These are phyloP conservation scores for Pseudochaenichthys georgianus DNA, from an alignment of 2,797 vertebrate genomes.

Conservation along the genomic window DNA sequence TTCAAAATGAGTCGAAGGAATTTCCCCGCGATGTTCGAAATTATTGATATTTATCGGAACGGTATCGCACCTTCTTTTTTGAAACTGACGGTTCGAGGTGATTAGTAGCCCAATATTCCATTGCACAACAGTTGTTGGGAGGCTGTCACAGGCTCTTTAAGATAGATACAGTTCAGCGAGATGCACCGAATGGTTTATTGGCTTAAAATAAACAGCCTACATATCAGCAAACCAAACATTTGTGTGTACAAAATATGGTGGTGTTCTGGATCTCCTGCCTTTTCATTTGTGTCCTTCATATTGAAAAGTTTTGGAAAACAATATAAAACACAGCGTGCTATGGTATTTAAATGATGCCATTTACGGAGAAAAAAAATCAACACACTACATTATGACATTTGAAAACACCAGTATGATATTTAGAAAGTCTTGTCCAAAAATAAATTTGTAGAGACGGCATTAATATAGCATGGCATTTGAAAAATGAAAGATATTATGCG, in stretches of 20 bases:
- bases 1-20: too few species aligned
- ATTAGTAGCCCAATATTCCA: too few species aligned
- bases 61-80: too few species aligned
- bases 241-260: background rate
- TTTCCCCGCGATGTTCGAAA: too few species aligned
- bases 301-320: constrained; percentile 7
- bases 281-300: background rate
- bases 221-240: constrained; percentile 1
- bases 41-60: too few species aligned
- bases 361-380: constrained; percentile 43
- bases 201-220: background rate
- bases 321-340: constrained; percentile 14
- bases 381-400: constrained; percentile 57
- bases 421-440: constrained; percentile 44
- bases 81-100: too few species aligned
- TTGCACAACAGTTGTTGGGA: too few species aligned
- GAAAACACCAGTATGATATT: constrained; percentile 56
- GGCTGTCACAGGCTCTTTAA: too few species aligned
- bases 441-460: constrained; percentile 49
- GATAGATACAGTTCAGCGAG: background rate
- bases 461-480: constrained; percentile 33
- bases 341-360: constrained; percentile 56
- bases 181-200: background rate
- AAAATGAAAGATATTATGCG: constrained; percentile 33
- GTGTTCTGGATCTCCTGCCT: background rate